A percentile compares a stretch with the other conserved stretches of the same genome.
Conservation (phyloP, 1,140 invertebrate species). For the Vollenhovia emeryi region DNA sequence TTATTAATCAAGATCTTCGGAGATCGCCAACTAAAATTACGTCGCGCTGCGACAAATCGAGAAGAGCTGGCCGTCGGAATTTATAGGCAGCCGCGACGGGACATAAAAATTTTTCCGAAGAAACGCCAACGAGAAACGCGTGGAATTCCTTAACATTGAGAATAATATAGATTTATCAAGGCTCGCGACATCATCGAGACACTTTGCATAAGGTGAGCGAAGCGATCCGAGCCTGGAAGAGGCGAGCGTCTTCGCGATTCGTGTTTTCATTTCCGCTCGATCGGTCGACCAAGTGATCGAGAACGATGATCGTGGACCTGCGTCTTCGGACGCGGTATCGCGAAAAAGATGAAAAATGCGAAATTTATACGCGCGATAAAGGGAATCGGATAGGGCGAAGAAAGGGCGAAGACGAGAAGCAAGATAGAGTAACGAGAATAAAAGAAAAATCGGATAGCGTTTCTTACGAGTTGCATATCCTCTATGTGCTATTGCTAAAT, state of each 20-base stretch:
- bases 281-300: not conserved
- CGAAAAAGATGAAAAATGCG: not conserved
- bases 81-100: not conserved
- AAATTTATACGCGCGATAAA: conserved; percentile 30
- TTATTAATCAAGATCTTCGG: not conserved
- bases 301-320: not conserved
- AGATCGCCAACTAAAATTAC: not conserved
- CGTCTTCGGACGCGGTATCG: not conserved
- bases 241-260: not conserved
- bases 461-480: not conserved
- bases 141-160: conserved; percentile 6
- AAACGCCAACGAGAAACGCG: not conserved
- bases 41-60: not conserved
- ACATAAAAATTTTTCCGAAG: not conserved
- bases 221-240: not conserved
- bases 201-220: conserved; percentile 15
- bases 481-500: conserved; percentile 3
- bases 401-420: not conserved
- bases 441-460: conserved; percentile 11
- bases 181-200: not conserved
- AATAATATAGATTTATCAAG: not conserved
- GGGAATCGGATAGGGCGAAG: not conserved
- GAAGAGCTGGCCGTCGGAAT: not conserved
- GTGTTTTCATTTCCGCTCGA: conserved; percentile 36
- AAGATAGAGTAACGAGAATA: not conserved